Percentiles rank a stretch among this genome's conserved stretches.
phyloP scores from a whole-genome alignment of 2,113 vertebrate genomes.

The Eubucco bourcierii region DNA sequence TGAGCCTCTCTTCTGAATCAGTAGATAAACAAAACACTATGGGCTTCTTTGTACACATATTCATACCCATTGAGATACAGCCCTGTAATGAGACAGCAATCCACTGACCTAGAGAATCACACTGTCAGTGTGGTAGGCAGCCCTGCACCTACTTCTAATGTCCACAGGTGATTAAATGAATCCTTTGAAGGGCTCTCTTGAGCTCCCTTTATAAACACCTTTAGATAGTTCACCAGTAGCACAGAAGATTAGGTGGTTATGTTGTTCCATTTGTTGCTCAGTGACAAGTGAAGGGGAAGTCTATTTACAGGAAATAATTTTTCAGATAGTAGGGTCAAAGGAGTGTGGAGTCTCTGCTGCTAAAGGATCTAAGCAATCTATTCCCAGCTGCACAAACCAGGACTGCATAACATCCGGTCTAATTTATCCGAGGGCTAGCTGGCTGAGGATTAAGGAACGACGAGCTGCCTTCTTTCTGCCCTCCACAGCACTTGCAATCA shows the following conservation, averaged over 20 bases:
- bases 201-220: background rate
- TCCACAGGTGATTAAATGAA: background rate
- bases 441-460: background rate
- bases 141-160: background rate
- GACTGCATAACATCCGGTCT: background rate
- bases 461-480: background rate
- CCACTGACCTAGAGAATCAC: background rate
- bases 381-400: background rate
- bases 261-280: background rate
- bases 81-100: background rate
- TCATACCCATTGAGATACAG: background rate
- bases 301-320: background rate
- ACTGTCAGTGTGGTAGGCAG: background rate
- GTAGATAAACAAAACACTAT: conserved; percentile 23
- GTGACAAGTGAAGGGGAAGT: background rate
- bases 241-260: background rate
- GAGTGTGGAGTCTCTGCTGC: background rate
- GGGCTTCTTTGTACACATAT: background rate
- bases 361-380: background rate
- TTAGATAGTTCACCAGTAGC: background rate
- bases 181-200: background rate
- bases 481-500: background rate
- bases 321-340: background rate
- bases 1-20: conserved; percentile 20
- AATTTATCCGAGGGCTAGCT: background rate